Base-by-base conservation (phyloP, 1,140 invertebrate species). In the Diorhabda carinulata region DNA sequence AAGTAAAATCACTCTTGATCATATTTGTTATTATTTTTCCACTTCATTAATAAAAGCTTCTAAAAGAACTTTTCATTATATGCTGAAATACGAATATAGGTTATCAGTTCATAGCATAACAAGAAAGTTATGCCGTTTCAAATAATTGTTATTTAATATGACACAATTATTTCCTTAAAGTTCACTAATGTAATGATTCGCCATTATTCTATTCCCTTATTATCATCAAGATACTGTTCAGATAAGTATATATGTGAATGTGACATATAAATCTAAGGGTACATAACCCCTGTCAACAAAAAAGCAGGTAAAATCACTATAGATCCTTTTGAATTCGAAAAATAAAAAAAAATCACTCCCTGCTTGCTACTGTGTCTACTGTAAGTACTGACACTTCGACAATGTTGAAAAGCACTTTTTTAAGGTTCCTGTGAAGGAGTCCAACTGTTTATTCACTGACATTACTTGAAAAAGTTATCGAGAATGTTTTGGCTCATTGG, bases 371-470 rank as follows among this genome's bases (percentile, higher is more conserved):
- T 72, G 72, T 76, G 71, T 70, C 67, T 71, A 52, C 72, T 70
- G 74, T 77, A 77, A 77, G 75, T 74, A 74, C 68, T 77, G 76
- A 77, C 76, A 77, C 76, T 71, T 74, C 61, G 45, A 77, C 76
- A 77, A 76, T 73, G 73, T 68, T n/a, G 61, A 76, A 77, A 75
- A 73, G 74, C 73, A 73, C 69, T 76, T 76, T 75, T 76, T 74
- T 73, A 76, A 71, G 70, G 66, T 62, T 61, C 69, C 67, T 70
- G 5, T 52, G n/a, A 64, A 72, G 63, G 68, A 4, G 71, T 44
- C 70, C 75, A 75, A 61, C 64, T 63, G 43, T 64, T 68, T 56
- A 10, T 4, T 60, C 42, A 40, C n/a, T 7, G 9, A 7, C n/a
- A 68, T 42, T 57, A 8, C 57, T 42, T 62, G 3, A 10, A 4